Evolutionary conservation across 2,797 vertebrate genomes (phyloP).

Genomic region (Sebastes umbrosus): DNA sequence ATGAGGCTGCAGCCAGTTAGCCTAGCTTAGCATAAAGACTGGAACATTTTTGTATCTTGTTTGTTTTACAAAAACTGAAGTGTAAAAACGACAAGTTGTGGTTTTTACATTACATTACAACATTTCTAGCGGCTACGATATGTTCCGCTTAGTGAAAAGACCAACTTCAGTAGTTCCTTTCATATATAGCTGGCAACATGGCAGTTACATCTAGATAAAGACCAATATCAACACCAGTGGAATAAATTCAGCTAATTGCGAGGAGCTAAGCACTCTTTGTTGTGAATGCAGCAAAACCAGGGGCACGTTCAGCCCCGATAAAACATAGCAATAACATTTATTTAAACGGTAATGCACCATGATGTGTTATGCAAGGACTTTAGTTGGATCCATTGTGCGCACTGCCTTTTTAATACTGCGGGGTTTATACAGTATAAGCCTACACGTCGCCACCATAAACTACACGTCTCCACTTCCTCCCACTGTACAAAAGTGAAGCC

Average conservation of each 20-base stretch:
- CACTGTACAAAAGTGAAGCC: too few species aligned
- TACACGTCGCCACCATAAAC: too few species aligned
- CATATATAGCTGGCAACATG: not conserved
- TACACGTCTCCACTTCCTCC: too few species aligned
- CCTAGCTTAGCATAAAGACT: not conserved
- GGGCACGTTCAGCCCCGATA: too few species aligned
- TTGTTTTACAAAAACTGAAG: not conserved
- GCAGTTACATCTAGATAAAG: not conserved
- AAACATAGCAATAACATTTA: too few species aligned
- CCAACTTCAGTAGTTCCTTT: not conserved
- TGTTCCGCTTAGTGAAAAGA: not conserved
- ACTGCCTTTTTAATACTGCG: too few species aligned
- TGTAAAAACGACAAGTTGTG: not conserved
- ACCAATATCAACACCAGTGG: not conserved
- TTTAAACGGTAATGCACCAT: rapidly evolving
- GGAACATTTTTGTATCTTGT: too few species aligned
- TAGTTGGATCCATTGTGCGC: too few species aligned
- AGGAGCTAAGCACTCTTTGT: not conserved
- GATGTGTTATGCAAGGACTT: too few species aligned
- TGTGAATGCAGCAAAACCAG: not conserved
- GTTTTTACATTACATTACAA: not conserved
- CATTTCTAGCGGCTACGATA: not conserved
- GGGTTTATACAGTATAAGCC: too few species aligned
- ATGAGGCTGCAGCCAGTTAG: not conserved
- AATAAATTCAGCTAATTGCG: not conserved